phyloP scores from a whole-genome alignment of 2,797 vertebrate genomes.

The Tauraco hartlaubi region DNA sequence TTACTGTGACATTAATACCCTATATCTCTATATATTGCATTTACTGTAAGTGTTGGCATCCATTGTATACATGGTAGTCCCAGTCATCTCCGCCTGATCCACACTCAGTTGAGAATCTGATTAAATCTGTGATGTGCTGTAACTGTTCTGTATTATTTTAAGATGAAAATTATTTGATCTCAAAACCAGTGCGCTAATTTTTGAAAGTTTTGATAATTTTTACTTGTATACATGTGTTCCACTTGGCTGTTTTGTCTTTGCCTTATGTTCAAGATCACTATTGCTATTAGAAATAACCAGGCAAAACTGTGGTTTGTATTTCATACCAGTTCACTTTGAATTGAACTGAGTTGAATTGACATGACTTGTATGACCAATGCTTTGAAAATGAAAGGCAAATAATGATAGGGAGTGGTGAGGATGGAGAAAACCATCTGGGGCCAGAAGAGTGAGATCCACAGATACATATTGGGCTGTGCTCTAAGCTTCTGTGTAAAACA shows the following conservation, averaged over 20 bases:
- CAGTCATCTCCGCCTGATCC: not conserved
- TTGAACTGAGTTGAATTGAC: not conserved
- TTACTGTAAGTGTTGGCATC: not conserved
- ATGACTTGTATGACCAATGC: not conserved
- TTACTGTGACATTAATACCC: not conserved
- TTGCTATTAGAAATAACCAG: not conserved
- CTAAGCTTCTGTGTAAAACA: not conserved
- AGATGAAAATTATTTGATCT: not conserved
- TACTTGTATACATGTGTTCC: not conserved
- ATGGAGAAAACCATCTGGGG: not conserved
- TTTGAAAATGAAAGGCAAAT: not conserved
- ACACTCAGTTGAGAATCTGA: not conserved
- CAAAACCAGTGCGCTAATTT: not conserved
- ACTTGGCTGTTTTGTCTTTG: not conserved
- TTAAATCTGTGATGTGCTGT: not conserved
- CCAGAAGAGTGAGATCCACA: not conserved
- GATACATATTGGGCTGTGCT: fast-evolving
- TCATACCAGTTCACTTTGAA: not conserved
- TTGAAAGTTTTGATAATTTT: not conserved
- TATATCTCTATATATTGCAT: not conserved
- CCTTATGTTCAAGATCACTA: not conserved
- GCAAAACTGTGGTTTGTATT: not conserved
- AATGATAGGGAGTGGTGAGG: not conserved
- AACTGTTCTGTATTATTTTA: not conserved
- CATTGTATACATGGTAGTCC: not conserved